Evolutionary conservation across 2,113 vertebrate genomes (phyloP), one percentile per base, ranked within the genome.

Genomic region (Eubucco bourcierii): DNA sequence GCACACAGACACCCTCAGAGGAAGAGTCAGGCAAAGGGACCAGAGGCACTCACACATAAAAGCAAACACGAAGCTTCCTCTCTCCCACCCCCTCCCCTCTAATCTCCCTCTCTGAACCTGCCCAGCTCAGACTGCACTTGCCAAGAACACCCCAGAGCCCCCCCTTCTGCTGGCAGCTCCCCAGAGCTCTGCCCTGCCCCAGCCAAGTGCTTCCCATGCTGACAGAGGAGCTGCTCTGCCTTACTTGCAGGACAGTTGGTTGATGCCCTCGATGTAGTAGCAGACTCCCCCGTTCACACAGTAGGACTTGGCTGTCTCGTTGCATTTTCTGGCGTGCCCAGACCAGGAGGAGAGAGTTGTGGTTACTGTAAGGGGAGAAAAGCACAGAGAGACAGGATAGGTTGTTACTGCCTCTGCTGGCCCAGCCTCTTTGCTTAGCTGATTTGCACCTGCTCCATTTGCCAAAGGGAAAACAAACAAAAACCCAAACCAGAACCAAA

Each of bases 171-270:
- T 13, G 3, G 68, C 68, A 82, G 52, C 6, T 31, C 37, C 75
- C 73, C 58, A 80, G 86, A 87, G 37, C 20, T 85, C 50, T 77
- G 44, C 29, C 77, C 24, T 80, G 31, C 60, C 63, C 73, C 67
- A 39, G 59, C 47, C 83, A 93, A 82, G 66, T 70, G n/a, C 88
- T 33, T 82, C 93, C 90, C 75, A 47, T 67, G 86, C 29, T 76
- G 72, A 83, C 86, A 95, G 74, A 96, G 94, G 88, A 92, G 92
- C 72, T 72, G 75, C 74, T 96, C 95, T 92, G 95, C 99, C 99
- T 99, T 98, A 99, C 99, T 99, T 99, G 99, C 99, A 99, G 94
- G 99, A 99, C 88, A 99, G 98, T 97, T 99, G 98, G 97, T 99
- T 99, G 98, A 99, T 99, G 97, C 99, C 99, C 80, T 99, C 98